Evolutionary conservation across 2,113 vertebrate species (phyloP).

Genomic region (Scolopax mira): DNA sequence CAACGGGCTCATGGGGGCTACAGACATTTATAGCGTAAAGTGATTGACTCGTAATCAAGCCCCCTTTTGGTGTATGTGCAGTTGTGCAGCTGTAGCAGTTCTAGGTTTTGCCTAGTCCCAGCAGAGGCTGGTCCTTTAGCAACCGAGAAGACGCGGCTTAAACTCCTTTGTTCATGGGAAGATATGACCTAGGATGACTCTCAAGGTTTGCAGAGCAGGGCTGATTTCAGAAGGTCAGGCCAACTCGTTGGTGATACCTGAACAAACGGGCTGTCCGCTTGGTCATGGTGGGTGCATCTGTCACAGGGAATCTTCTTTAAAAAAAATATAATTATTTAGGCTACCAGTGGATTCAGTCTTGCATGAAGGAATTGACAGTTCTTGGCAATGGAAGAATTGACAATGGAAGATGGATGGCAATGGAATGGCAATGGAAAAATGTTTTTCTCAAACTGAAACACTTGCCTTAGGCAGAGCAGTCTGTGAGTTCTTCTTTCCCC

Average conservation of each 20-base stretch:
- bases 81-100: not conserved
- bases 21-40: not conserved
- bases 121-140: not conserved
- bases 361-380: not conserved
- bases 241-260: not conserved
- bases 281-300: not conserved
- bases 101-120: not conserved
- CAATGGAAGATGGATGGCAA: too few species aligned
- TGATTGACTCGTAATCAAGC: fast-evolving
- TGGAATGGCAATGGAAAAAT: too few species aligned
- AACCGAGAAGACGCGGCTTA: not conserved
- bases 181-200: fast-evolving
- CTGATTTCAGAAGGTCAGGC: not conserved
- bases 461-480: not conserved
- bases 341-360: not conserved
- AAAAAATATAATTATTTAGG: too few species aligned
- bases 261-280: not conserved
- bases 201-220: not conserved
- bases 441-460: not conserved
- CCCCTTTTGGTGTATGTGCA: not conserved
- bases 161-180: not conserved
- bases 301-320: not conserved
- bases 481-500: not conserved
- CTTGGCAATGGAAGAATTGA: too few species aligned
- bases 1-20: not conserved